A percentile compares a stretch with the other conserved stretches of the same genome.
These are phyloP conservation scores for Chydorus sphaericus DNA, from an alignment of 2,888 invertebrate genomes.

Conservation along the genomic window DNA sequence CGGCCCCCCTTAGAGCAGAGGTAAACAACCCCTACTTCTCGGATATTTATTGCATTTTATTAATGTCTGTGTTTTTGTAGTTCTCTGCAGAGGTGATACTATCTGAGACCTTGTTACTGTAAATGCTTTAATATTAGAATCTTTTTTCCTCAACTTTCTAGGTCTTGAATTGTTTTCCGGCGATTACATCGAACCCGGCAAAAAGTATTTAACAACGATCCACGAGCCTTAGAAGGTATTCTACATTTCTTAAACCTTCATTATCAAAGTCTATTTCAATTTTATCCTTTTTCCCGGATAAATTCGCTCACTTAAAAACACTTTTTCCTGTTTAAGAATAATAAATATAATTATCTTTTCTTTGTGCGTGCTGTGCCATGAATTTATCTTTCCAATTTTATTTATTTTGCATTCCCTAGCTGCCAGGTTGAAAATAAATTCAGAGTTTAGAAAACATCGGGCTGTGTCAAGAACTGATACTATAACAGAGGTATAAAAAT, in stretches of 20 bases:
- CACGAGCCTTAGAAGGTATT: constrained; percentile 38
- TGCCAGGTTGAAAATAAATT: constrained; percentile 55
- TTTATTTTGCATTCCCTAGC: no score
- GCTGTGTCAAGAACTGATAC: constrained; percentile 40
- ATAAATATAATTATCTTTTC: no score
- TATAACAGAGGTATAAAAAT: constrained; percentile 44
- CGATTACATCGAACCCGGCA: constrained; percentile 51
- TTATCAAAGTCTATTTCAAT: no score
- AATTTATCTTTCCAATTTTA: no score
- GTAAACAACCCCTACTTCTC: background rate
- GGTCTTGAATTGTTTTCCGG: constrained; percentile 55
- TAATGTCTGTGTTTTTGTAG: background rate
- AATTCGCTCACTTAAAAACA: no score
- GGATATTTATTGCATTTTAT: background rate
- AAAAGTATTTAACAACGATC: constrained; percentile 50
- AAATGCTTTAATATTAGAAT: background rate
- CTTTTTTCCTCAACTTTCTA: constrained; percentile 26
- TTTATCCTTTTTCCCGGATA: no score
- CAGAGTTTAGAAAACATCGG: constrained; percentile 53
- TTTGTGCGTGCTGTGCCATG: no score
- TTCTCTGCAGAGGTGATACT: no score
- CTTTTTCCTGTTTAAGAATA: background rate
- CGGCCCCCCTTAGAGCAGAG: constrained; percentile 8
- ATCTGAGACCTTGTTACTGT: no score
- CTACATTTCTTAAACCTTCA: background rate